Evolutionary conservation across 2,797 vertebrate genomes (phyloP), one percentile per base, ranked within the genome.

Genomic region (Acomys russatus): DNA sequence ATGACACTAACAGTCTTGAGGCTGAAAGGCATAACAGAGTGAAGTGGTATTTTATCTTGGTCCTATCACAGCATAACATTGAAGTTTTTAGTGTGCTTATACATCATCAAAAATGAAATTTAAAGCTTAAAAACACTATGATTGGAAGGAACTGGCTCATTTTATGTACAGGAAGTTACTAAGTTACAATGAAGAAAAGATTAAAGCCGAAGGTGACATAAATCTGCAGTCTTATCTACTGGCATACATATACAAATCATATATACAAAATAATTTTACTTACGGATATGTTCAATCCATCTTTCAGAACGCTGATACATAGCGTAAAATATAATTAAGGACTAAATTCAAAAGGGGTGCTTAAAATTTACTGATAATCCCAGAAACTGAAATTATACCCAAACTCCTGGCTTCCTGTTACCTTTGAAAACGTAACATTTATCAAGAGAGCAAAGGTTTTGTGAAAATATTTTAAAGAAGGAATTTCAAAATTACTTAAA

Each of bases 201-300:
- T 80, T 56, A 83, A 51, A 90, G 23, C 44, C 54, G 35, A 92
- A 95, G 28, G 30, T 22, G 90, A 92, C 9, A 90, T 6, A 78
- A 94, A 89, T 78, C 20, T 56, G 3, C 64, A 82, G 49, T 44
- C 76, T 44, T 17, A 51, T 63, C 7, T 61, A 92, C 0, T 44
- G 15, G 92, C 6, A 44, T 76, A 80, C 17, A 15, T 30, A 51
- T 10, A 78, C 17, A 86, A 10, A 71, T 87, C 9, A 85, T 20
- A 92, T 25, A 76, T 64, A 73, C 20, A 88, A 90, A 64, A 90
- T 5, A 64, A 35, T 59, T 35, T 91, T 97, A 99, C 99, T 99
- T 99, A 99, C 99, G 98, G 96, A 99, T 98, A 82, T 99, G 98
- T 85, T 99, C 99, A 4, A 98, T 98, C 99, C 99, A 99, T 92